phyloP scores from a whole-genome alignment of 1,140 invertebrate species.

The Lasioglossum baleicum region DNA sequence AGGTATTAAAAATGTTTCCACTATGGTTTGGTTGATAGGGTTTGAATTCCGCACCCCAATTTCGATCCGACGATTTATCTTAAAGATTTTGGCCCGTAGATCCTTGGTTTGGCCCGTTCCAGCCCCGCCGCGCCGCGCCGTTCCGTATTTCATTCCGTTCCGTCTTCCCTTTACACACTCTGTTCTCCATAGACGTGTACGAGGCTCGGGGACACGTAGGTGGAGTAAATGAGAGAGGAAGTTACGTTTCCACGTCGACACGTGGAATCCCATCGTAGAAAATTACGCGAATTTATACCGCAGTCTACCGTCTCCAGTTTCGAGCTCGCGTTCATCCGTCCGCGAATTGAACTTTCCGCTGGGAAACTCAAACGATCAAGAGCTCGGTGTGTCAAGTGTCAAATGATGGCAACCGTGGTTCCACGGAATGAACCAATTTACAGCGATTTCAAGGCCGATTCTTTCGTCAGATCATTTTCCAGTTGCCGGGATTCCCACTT shows the following conservation, averaged over 20 bases:
- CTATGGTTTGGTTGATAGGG: background rate
- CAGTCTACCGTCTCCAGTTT: constrained; percentile 13
- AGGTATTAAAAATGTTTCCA: background rate
- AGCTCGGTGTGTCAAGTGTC: constrained; percentile 18
- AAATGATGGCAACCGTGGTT: background rate
- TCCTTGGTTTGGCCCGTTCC: background rate
- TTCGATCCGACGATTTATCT: constrained; percentile 16
- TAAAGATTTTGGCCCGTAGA: background rate
- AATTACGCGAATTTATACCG: constrained; percentile 53
- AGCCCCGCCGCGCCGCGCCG: background rate
- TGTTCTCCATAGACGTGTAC: constrained; percentile 39
- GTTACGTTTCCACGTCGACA: constrained; percentile 37
- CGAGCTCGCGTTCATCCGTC: constrained; percentile 26
- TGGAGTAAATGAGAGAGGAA: constrained; percentile 35
- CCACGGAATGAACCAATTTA: background rate
- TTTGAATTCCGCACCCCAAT: background rate
- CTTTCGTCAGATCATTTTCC: background rate
- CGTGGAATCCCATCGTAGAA: constrained; percentile 57
- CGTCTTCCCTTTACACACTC: constrained; percentile 9
- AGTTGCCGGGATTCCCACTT: background rate
- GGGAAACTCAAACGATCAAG: constrained; percentile 25
- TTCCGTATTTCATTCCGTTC: constrained; percentile 32
- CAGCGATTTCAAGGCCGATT: background rate
- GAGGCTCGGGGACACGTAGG: constrained; percentile 25
- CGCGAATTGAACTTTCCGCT: constrained; percentile 39